These are phyloP conservation scores for Equus quagga DNA, from an alignment of 2,113 vertebrate genomes.

Conservation along the genomic window DNA sequence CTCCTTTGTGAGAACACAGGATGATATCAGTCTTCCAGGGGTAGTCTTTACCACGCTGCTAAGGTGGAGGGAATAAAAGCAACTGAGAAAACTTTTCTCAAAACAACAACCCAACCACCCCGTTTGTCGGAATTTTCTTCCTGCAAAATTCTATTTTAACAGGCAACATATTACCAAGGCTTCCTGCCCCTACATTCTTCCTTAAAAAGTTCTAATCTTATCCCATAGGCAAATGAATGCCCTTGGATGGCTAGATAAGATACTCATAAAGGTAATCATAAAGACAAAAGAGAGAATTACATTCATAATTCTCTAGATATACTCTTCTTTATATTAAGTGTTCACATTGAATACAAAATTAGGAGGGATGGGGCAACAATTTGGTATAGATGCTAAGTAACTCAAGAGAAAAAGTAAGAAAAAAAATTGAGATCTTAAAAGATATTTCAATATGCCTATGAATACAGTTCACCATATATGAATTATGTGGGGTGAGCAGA, in stretches of 20 bases:
- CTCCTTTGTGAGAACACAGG: neutral
- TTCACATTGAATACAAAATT: neutral
- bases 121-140: neutral
- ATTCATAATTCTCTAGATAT: neutral
- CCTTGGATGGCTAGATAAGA: neutral
- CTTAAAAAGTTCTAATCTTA: neutral
- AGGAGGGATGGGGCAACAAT: neutral
- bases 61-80: neutral
- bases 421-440: neutral
- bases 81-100: neutral
- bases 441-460: neutral
- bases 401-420: neutral
- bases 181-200: neutral
- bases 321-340: neutral
- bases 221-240: neutral
- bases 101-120: neutral
- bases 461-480: neutral
- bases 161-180: neutral
- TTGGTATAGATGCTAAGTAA: neutral
- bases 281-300: neutral
- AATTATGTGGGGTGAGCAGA: neutral
- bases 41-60: neutral
- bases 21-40: neutral
- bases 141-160: neutral
- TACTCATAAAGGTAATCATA: neutral